Evolutionary conservation across 2,113 vertebrate species (phyloP).

Genomic region (Ochotona princeps): DNA sequence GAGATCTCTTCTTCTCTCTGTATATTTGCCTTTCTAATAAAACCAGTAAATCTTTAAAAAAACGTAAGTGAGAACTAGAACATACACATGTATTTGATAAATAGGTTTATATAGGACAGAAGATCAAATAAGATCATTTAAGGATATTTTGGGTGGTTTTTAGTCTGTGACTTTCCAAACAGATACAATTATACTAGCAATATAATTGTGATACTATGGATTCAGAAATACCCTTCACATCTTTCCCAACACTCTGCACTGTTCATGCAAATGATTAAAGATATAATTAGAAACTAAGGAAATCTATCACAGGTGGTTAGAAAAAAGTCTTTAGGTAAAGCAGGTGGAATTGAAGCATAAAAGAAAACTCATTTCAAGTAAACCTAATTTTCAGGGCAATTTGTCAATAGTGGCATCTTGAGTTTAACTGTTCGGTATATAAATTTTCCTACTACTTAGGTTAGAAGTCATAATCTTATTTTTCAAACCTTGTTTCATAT

Average conservation of each 20-base stretch:
- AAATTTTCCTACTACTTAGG: slow-evolving; percentile 61
- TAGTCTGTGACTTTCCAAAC: neutral
- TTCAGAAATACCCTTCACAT: neutral
- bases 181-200: neutral
- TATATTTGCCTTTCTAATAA: no score
- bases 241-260: slow-evolving; percentile 22
- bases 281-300: neutral
- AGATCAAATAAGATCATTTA: neutral
- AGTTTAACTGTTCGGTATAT: slow-evolving; percentile 50
- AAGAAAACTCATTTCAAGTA: slow-evolving; percentile 54
- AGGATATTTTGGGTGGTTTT: slow-evolving; percentile 26
- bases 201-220: neutral
- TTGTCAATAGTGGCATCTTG: slow-evolving; percentile 9
- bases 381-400: slow-evolving; percentile 61
- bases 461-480: slow-evolving; percentile 66
- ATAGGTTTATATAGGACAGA: slow-evolving; percentile 16
- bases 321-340: slow-evolving; percentile 56
- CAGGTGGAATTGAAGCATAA: neutral
- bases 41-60: no score
- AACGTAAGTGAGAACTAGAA: no score
- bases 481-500: slow-evolving; percentile 71
- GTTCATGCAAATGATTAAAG: slow-evolving; percentile 25
- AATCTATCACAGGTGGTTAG: slow-evolving; percentile 22
- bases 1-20: no score
- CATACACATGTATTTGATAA: neutral